Base-by-base conservation (phyloP, 2,113 vertebrate genomes). In the Climacteris rufus region DNA sequence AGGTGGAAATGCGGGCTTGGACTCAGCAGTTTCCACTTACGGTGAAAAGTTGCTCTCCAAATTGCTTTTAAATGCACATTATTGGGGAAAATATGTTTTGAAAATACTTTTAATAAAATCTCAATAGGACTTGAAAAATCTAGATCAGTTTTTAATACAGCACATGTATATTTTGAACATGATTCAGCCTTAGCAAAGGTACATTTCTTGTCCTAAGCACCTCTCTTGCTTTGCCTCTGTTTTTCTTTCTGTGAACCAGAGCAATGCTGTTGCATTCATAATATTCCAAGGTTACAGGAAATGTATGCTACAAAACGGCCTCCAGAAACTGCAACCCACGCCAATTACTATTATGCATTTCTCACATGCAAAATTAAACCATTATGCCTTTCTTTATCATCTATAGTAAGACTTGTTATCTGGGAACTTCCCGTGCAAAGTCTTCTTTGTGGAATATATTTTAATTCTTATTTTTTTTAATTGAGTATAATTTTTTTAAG, bases 21-120 rank as follows among this genome's bases (percentile, higher is more conserved):
- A 92, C 92, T 95, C 95, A 96, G 87, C 92, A 96, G 90, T 94
- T 98, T 80, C 54, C 11, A 31, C 88, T 95, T 64, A 83, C 28
- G 81, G 91, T 83, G 94, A 87, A 83, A 97, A 93, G 96, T 97
- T 96, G 87, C 75, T 89, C 91, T 95, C 91, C 87, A 97, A 87
- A 95, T 93, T 89, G 90, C 95, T 95, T 96, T 95, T 96, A 92
- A 96, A 97, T 94, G 87, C 80, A 93, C 35, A 31, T 85, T 95
- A 83, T 85, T 45, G 30, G 89, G 77, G 74, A 76, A 94, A 93
- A 66, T 76, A 61, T 21, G 87, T 85, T 91, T 91, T 56, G 8
- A 24, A 72, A 68, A 28, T 49, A 39, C 15, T 28, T 72, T 72
- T 14, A 30, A 3, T 63, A 76, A 78, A 79, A 94, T 49, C 13